Conservation (phyloP, 53 echinoderm and acorn worm species). For the Hippasteria phrygiana region DNA sequence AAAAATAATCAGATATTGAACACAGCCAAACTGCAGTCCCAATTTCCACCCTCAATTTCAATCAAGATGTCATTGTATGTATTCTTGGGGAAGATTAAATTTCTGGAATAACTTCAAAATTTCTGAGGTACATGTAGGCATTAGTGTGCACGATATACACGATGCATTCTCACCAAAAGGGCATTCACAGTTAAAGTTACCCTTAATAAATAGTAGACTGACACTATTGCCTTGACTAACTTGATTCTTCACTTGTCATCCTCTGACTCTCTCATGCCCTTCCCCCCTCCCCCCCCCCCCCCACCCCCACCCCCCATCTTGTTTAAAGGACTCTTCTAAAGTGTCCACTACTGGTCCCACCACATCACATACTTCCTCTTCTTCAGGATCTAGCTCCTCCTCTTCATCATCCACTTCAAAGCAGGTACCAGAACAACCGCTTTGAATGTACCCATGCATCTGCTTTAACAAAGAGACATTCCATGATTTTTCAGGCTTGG, state of each 20-base stretch:
- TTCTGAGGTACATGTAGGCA: too few relatives aligned
- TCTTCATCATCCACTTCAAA: conserved; percentile 66
- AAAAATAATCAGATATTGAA: too few relatives aligned
- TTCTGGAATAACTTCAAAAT: too few relatives aligned
- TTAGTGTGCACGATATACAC: too few relatives aligned
- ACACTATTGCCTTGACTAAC: conserved; percentile 18
- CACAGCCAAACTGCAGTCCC: too few relatives aligned
- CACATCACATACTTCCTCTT: conserved; percentile 60
- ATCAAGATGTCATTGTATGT: too few relatives aligned
- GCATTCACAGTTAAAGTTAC: not conserved
- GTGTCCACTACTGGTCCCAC: conserved; percentile 67
- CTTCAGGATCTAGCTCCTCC: conserved; percentile 61
- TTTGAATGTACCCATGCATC: conserved; percentile 58
- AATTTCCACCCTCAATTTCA: too few relatives aligned
- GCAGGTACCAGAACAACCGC: conserved; percentile 59
- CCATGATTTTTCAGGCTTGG: conserved; percentile 1
- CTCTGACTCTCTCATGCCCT: conserved; percentile 29
- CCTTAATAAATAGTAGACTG: not conserved
- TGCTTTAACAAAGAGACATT: conserved; percentile 5
- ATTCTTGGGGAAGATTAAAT: too few relatives aligned
- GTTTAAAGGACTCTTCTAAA: conserved; percentile 67
- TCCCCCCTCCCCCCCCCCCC: not conserved
- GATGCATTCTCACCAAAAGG: not conserved
- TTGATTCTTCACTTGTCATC: conserved; percentile 25
- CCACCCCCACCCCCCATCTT: not conserved